Conservation (phyloP, 2,888 invertebrate genomes). For the Microplitis manilae region DNA sequence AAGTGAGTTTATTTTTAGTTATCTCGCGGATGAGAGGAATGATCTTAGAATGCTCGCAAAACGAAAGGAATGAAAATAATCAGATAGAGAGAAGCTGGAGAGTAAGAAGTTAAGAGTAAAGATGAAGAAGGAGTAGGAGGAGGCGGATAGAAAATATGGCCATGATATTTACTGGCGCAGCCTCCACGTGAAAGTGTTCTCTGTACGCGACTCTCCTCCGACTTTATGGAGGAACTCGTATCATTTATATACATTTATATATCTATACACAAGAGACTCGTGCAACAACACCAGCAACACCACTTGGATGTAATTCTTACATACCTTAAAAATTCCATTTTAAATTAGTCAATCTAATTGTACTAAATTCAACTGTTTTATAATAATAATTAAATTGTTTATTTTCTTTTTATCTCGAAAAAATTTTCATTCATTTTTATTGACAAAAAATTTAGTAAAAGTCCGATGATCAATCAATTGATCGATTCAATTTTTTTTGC, state of each 20-base stretch:
- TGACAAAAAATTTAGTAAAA: no score
- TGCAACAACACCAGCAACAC: conserved; percentile 6
- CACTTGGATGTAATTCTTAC: conserved; percentile 14
- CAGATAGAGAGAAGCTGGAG: not conserved
- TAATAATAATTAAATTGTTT: not conserved
- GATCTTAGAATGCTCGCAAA: not conserved
- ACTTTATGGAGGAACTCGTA: conserved; percentile 10
- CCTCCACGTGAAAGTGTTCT: conserved; percentile 67
- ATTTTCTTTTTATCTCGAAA: not conserved
- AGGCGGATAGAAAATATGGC: conserved; percentile 61
- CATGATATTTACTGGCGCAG: conserved; percentile 68
- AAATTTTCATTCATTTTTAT: not conserved
- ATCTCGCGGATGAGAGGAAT: not conserved
- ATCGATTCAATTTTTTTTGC: no score
- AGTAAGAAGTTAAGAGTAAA: not conserved
- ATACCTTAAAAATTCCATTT: conserved; percentile 23
- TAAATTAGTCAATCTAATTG: conserved; percentile 13
- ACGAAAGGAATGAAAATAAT: not conserved
- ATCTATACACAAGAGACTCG: not conserved
- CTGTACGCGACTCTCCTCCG: conserved; percentile 11
- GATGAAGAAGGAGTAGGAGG: conserved; percentile 36
- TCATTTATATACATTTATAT: not conserved
- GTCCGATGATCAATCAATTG: no score
- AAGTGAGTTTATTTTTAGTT: not conserved
- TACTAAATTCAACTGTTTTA: not conserved